Evolutionary conservation across 2,888 invertebrate species (phyloP).

Genomic region (Psylliodes chrysocephalus): DNA sequence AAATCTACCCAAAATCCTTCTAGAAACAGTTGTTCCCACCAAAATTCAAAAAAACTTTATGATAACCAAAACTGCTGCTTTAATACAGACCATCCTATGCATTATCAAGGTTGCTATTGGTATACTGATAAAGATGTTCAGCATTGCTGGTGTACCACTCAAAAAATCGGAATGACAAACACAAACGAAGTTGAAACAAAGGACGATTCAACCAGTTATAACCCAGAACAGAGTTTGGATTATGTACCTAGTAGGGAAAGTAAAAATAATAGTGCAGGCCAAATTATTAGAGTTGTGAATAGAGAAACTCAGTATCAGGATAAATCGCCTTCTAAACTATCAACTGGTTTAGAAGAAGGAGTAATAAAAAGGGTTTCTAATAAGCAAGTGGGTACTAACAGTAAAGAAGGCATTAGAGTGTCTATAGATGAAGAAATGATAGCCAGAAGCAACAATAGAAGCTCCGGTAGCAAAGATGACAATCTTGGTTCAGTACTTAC

Average conservation of each 20-base stretch:
- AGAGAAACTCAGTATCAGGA: neutral
- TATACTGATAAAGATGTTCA: neutral
- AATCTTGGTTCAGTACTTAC: no score
- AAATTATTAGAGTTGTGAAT: neutral
- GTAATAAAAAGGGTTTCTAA: neutral
- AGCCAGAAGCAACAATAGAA: no score
- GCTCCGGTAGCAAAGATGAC: no score
- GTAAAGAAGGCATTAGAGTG: no score
- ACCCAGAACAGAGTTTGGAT: neutral
- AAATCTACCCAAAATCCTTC: neutral
- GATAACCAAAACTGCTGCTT: neutral
- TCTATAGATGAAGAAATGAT: no score
- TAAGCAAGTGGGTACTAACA: conserved; percentile 8
- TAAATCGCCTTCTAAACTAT: neutral
- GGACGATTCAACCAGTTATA: neutral
- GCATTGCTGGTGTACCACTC: neutral
- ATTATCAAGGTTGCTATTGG: conserved; percentile 1
- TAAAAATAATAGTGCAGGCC: neutral
- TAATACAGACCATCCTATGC: neutral
- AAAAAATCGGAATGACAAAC: neutral
- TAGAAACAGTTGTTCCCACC: neutral
- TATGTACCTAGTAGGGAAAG: conserved; percentile 5
- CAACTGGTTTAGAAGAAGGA: neutral
- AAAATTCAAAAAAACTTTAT: neutral
- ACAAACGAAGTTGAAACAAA: neutral